Base-by-base conservation (phyloP, 2,888 invertebrate species). In the Helleia helle region DNA sequence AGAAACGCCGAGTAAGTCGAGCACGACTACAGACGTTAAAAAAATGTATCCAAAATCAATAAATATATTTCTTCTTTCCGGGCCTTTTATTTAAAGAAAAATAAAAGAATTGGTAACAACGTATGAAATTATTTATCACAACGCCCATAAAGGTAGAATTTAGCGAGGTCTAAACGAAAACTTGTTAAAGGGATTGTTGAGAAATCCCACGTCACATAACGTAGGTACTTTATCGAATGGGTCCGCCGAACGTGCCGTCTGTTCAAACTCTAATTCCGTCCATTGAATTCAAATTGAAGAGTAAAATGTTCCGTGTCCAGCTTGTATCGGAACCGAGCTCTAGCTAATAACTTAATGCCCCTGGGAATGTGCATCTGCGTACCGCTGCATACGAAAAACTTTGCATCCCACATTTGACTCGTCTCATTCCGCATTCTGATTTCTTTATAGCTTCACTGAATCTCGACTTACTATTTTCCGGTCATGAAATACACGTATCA, bases 201-300 rank as follows among this genome's bases (percentile, higher is more conserved):
- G 65, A 65, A 68, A 64, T 56, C 57, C 55, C 46, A 48, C 54
- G 64, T 65, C 68, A 57, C 63, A 69, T 71, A 67, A 68, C 56
- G 62, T 71, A 56, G 55, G 56, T 62, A 70, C 58, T 71, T 71
- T 73, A 75, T 70, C 55, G 64, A 55, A 51, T 55, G 51, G 59
- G 61, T 58, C 58, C 54, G 50, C 57, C 50, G 56, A 56, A 59
- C 60, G 64, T 60, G 65, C 60, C 59, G 62, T 59, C 54, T 58
- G 63, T 47, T 44, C 41, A 40, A 42, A 42, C 48, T 48, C 71
- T 75, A 75, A 80, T 77, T 75, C 72, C 62, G 62, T 71, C 71
- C 73, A 79, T 79, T 79, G 77, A 79, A 83, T 80, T 79, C 73
- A 77, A 79, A 80, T 81, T 71, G 72, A 74, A 72, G 77, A 71